Base-by-base conservation (phyloP, 2,888 invertebrate species). In the Drosophila neonasuta region DNA sequence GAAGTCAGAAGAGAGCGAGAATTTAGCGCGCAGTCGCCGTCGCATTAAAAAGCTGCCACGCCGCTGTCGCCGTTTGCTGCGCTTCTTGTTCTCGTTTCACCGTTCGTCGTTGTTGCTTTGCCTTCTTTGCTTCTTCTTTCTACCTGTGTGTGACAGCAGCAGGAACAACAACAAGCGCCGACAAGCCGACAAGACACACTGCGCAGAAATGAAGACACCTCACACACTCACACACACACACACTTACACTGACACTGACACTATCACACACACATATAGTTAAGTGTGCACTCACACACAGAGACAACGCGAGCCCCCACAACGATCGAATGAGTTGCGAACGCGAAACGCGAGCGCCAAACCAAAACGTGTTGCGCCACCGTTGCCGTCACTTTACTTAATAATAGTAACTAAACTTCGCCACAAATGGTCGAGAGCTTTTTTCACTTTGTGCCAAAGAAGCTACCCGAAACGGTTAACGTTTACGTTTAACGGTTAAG, bases 371-470 rank as follows among this genome's bases (percentile, higher is more conserved):
- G 81, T 72, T 84, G 74, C 84, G 74, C 68, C 72, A 71, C 70
- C 80, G 75, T 79, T 64, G 75, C 80, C 86, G 79, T 67, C 75
- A 75, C 80, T 88, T 83, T 85, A 76, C 77, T 87, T 88, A 89
- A 88, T 89, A 88, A 83, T 85, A 84, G 77, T 89, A 88, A 89
- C 86, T 81, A 80, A 86, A 87, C 52, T 61, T 62, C 46, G 49
- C 15, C 32, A 59, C 44, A 52, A 57, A 60, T 58, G 52, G 60
- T 50, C 57, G 36, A 68, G 34, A 73, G 80, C 77, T 79, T 71
- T 70, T 67, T 36, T 32, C 41, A 20, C 32, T 29, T 48, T 48
- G 39, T 44, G 54, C 9, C 39, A 49, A 56, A 68, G 55, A 44
- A 55, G 55, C 68, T 20, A 46, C 46, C 13, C 39, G 30, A 74